Conservation (phyloP, 2,113 vertebrate genomes). For the Gnathonemus longibarbis region DNA sequence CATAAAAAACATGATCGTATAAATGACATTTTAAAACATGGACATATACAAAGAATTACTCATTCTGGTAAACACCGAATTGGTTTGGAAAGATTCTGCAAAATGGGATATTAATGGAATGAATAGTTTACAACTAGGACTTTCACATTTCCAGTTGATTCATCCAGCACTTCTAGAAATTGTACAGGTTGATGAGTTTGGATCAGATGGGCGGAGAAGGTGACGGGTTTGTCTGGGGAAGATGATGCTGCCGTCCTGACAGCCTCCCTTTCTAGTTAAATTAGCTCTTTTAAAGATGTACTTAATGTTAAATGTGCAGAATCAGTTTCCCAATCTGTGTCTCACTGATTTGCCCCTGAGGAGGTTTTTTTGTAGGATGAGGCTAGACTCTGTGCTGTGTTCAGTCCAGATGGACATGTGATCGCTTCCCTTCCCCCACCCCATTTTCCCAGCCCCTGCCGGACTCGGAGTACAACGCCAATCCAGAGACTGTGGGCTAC, state of each 20-base stretch:
- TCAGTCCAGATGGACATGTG: background rate
- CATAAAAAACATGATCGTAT: background rate
- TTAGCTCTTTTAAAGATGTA: background rate
- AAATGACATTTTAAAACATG: background rate
- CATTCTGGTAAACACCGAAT: background rate
- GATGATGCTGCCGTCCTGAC: background rate
- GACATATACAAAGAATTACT: background rate
- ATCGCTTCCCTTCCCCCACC: background rate
- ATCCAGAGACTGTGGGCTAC: slow-evolving; percentile 86
- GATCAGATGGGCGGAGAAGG: background rate
- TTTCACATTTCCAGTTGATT: background rate
- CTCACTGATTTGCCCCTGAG: background rate
- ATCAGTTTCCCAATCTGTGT: background rate
- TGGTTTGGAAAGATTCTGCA: background rate
- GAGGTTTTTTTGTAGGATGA: background rate
- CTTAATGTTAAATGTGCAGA: background rate
- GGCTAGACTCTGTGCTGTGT: background rate
- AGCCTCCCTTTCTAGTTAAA: background rate
- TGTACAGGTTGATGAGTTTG: background rate
- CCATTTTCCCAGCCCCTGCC: slow-evolving; percentile 67
- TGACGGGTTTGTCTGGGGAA: background rate
- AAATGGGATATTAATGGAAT: background rate
- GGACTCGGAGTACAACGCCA: slow-evolving; percentile 77
- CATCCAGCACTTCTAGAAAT: background rate
- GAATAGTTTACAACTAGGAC: background rate